A percentile compares a stretch with the other conserved stretches of the same genome.
These are phyloP conservation scores for Pseudopipra pipra DNA, from an alignment of 2,113 vertebrate genomes.

Conservation along the genomic window DNA sequence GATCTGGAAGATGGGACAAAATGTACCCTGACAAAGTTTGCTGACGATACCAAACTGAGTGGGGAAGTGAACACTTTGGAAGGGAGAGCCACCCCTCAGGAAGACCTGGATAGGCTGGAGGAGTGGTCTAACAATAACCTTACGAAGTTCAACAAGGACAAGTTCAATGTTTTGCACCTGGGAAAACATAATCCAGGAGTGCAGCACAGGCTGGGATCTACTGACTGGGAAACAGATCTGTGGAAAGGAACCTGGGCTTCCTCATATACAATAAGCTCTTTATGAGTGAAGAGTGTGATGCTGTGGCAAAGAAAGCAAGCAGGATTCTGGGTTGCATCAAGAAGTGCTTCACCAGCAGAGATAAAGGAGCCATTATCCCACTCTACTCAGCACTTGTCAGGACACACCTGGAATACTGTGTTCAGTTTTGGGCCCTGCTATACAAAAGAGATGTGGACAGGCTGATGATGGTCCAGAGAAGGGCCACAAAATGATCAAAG, in stretches of 20 bases:
- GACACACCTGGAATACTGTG: not conserved
- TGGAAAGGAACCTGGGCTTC: not conserved
- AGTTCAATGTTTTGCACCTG: not conserved
- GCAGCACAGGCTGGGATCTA: not conserved
- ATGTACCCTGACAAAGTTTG: not conserved
- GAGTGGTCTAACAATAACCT: not conserved
- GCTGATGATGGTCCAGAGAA: not conserved
- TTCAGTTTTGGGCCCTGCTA: not conserved
- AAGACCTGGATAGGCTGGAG: not conserved
- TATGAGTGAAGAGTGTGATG: not conserved
- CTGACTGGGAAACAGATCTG: not conserved
- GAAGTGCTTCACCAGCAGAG: not conserved
- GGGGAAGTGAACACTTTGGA: not conserved
- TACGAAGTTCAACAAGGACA: not conserved
- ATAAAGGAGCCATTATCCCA: not conserved
- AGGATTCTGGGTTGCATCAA: not conserved
- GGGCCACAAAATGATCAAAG: not conserved
- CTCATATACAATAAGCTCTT: not conserved
- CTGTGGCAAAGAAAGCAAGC: not conserved
- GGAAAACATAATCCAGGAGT: not conserved
- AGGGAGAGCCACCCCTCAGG: fast-evolving
- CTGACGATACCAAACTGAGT: not conserved
- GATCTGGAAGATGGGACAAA: not conserved
- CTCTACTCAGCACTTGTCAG: not conserved
- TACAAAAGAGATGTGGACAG: not conserved